Evolutionary conservation across 2,888 invertebrate genomes (phyloP), one percentile per base, ranked within the genome.

Genomic region (Allolobophora icterica): DNA sequence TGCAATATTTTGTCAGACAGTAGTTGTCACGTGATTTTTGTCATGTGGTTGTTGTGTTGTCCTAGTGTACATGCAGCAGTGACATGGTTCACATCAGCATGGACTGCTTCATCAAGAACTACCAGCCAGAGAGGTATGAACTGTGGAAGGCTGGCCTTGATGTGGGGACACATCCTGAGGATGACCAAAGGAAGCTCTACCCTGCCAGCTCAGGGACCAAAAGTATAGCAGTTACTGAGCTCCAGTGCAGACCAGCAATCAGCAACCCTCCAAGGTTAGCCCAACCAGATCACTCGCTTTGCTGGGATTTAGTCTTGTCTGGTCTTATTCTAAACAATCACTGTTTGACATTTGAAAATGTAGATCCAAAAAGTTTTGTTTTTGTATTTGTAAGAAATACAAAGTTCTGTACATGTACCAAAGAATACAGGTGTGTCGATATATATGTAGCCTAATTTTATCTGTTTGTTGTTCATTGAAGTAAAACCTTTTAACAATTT

Each of bases 81-180:
- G 99, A 99, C 94, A 98, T 98, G 97, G 99, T 99, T 0, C 98
- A 98, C 95, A 99, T 99, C 93, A 98, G 98, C n/a, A 99, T 99
- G 99, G 99, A 99, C 94, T 98, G 98, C 15, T 99, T 99, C 96
- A 99, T 99, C 0, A 98, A 97, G 95, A 96, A 94, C 38, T 95
- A 94, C 91, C 95, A 95, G 92, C 95, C 95, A n/a, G 96, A 96
- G 6, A 94, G 95, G n/a, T 99, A 98, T 95, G 97, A 98, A 52
- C 95, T 97, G 42, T 99, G 99, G 99, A 95, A 98, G 91, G 97
- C 97, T 94, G 99, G 99, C 0, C 97, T 97, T 93, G 99, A 99
- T 95, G 96, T 98, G 90, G 98, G 98, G 0, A 97, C 97, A 34
- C 99, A 99, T 95, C 99, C 99, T 0, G 98, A 99, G 95, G 98